These are phyloP conservation scores for Meloidogyne exigua DNA, from an alignment of 1,140 invertebrate species.

Conservation along the genomic window DNA sequence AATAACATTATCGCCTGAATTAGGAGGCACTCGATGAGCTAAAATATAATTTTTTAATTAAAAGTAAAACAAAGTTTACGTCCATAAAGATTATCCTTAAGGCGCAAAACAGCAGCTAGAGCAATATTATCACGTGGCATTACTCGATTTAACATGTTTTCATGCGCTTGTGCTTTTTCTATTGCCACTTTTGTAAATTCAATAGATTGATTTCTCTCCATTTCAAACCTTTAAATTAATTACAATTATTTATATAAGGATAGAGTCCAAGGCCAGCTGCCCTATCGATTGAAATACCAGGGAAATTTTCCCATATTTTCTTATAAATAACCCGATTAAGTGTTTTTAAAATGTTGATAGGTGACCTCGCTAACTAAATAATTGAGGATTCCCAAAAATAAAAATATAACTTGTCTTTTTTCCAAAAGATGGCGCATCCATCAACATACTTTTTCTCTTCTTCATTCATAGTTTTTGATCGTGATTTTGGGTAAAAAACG, in stretches of 20 bases:
- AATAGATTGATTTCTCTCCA: slow-evolving; percentile 88
- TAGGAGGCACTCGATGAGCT: slow-evolving; percentile 31
- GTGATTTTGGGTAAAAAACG: slow-evolving; percentile 96
- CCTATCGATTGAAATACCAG: too few species aligned
- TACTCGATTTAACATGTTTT: slow-evolving; percentile 70
- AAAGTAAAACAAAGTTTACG: slow-evolving; percentile 64
- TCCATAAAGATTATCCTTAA: slow-evolving; percentile 65
- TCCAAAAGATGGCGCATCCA: slow-evolving; percentile 96
- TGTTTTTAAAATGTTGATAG: too few species aligned
- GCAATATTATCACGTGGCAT: slow-evolving; percentile 99
- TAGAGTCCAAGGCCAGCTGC: neutral
- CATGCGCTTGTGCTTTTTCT: slow-evolving; percentile 85
- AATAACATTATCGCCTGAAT: slow-evolving; percentile 42
- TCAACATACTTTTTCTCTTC: slow-evolving; percentile 95
- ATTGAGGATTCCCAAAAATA: neutral
- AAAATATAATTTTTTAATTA: slow-evolving; percentile 66
- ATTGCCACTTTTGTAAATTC: slow-evolving; percentile 94
- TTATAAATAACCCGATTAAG: too few species aligned
- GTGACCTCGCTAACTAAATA: too few species aligned
- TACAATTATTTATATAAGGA: neutral
- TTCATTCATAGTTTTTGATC: slow-evolving; percentile 96
- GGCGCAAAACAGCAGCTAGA: slow-evolving; percentile 73
- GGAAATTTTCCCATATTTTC: too few species aligned
- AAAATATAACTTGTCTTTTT: slow-evolving; percentile 79
- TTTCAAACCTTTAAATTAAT: slow-evolving; percentile 74